Base-by-base conservation (phyloP, 2,113 vertebrate species). In the Aspidoscelis tigris region DNA sequence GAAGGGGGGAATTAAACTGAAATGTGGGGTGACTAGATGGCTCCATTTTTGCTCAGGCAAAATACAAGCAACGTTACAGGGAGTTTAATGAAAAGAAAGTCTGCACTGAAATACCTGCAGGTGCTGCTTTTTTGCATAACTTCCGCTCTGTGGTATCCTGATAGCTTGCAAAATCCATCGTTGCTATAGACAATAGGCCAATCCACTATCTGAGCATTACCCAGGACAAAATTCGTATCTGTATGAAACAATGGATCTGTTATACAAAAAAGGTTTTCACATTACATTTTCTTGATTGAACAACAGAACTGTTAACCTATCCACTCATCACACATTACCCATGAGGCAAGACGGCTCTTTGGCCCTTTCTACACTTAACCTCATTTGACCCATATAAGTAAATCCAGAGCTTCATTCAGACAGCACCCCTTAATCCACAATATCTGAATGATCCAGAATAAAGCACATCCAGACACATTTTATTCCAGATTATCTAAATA, bases 121-220 rank as follows among this genome's bases (percentile, higher is more conserved):
- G 98, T 98, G 94, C 98, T 97, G 96, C 98, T 99, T 93, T 98
- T 99, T 90, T 99, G 98, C 98, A 99, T 99, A 93, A 99, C 98
- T 95, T 99, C 98, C 6, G 98, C 98, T 90, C 98, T 96, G 92
- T 99, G 98, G 90, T 98, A 99, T 78, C 98, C 98, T 5, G 98
- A 98, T 65, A 99, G 94, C 89, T 98, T 99, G 96, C 98, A 99
- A 96, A 99, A 99, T 90, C 98, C 98, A 87, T 99, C 98, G 4
- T 99, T 99, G 96, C 98, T 99, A 95, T 99, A 99, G 88, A 99
- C 98, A 78, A 99, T 97, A 1, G 98, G 98, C 98, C 98, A 99
- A 95, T 99, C 98, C 91, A 99, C 98, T 76, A 99, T 99, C 96
- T 99, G 98, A 86, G 98, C 98, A 89, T 99, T 99, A 70, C 98